Evolutionary conservation across 2,113 vertebrate genomes (phyloP).

Genomic region (Passer domesticus): DNA sequence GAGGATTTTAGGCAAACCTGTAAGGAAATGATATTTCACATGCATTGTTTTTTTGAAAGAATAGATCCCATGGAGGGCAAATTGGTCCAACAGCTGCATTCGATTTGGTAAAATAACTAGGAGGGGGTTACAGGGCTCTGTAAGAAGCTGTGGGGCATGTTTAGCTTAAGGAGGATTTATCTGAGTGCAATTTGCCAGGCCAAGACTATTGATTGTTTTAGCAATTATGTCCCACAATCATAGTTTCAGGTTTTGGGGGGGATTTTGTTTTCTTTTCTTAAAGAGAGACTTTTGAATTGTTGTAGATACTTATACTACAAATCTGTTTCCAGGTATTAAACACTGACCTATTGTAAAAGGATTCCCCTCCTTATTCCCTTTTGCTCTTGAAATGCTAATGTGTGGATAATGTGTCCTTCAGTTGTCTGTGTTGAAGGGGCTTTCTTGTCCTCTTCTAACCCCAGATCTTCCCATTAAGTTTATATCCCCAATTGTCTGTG

Average conservation of each 20-base stretch:
- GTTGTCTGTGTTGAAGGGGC: not conserved
- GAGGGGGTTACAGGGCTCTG: constrained; percentile 51
- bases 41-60: constrained; percentile 70
- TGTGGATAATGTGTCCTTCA: constrained; percentile 21
- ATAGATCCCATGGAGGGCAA: constrained; percentile 65
- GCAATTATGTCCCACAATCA: not conserved
- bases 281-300: not conserved
- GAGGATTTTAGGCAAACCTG: constrained; percentile 75
- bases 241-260: not conserved
- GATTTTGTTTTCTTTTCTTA: not conserved
- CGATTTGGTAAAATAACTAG: constrained; percentile 74
- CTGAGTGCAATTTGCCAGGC: constrained; percentile 56
- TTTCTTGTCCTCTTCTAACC: constrained; percentile 57
- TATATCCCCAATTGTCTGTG: constrained; percentile 41
- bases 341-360: not conserved
- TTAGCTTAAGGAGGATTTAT: constrained; percentile 72
- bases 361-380: constrained; percentile 23
- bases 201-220: constrained; percentile 35
- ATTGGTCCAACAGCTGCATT: constrained; percentile 76
- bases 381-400: constrained; percentile 55
- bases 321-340: constrained; percentile 45
- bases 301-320: not conserved
- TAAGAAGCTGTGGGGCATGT: constrained; percentile 65
- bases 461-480: constrained; percentile 53
- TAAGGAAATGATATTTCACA: constrained; percentile 72